Percentiles rank a stretch among this genome's conserved stretches.
Evolutionary conservation across 2,888 invertebrate genomes (phyloP).

Genomic region (Meiosimyza decipiens): DNA sequence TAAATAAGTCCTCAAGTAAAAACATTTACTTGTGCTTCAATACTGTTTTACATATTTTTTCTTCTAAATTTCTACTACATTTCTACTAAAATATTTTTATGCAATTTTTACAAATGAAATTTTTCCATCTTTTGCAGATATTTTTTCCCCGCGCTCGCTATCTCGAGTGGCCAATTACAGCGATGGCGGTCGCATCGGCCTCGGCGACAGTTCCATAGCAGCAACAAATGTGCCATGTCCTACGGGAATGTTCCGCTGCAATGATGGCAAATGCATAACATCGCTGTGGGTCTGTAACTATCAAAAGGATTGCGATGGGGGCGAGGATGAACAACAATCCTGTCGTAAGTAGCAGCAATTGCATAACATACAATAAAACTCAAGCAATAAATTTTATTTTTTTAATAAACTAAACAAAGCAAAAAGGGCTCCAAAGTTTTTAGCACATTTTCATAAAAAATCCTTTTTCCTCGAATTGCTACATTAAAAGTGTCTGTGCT

Average conservation of each 20-base stretch:
- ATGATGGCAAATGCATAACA: slow-evolving; percentile 89
- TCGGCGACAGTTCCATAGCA: slow-evolving; percentile 49
- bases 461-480: no score
- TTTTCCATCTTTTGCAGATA: slow-evolving; percentile 18
- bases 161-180: no score
- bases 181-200: slow-evolving; percentile 56
- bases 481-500: no score
- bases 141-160: slow-evolving; percentile 1
- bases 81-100: not conserved
- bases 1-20: no score
- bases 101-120: not conserved
- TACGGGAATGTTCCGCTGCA: slow-evolving; percentile 83
- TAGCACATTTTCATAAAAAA: no score
- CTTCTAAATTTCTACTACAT: no score
- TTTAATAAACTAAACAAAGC: no score
- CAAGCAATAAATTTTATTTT: no score
- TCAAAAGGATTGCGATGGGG: slow-evolving; percentile 92
- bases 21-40: no score
- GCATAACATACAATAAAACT: no score
- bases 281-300: slow-evolving; percentile 91
- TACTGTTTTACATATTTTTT: no score
- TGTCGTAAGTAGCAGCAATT: slow-evolving; percentile 79
- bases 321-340: slow-evolving; percentile 89
- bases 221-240: slow-evolving; percentile 71
- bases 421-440: no score